phyloP scores from a whole-genome alignment of 2,888 invertebrate species.

The Ephialtes manifestator region DNA sequence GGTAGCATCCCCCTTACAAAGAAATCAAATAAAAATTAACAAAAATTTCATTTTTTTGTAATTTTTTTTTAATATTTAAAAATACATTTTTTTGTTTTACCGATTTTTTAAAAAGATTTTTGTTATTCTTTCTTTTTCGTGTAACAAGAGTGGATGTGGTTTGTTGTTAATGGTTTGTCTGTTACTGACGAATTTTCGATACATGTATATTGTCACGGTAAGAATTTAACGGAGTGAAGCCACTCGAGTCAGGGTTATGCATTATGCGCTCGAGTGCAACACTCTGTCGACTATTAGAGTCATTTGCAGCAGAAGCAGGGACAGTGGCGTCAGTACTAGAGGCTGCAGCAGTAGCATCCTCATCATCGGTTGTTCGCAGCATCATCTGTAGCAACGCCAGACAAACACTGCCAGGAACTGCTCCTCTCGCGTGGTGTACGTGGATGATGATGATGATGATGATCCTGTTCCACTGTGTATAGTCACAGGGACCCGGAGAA shows the following conservation, averaged over 20 bases:
- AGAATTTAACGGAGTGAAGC: conserved; percentile 56
- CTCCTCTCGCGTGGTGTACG: conserved; percentile 31
- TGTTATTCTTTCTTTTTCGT: not conserved
- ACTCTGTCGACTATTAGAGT: conserved; percentile 70
- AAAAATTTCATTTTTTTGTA: not conserved
- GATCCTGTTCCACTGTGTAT: conserved; percentile 45
- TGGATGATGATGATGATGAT: conserved; percentile 52
- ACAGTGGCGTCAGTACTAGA: conserved; percentile 49
- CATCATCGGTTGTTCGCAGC: conserved; percentile 53
- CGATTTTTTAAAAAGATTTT: not conserved
- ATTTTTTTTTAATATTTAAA: not conserved
- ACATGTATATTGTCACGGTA: conserved; percentile 38
- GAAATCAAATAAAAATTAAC: not conserved
- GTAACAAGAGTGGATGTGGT: not conserved
- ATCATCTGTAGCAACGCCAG: conserved; percentile 40
- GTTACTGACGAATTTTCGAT: conserved; percentile 50
- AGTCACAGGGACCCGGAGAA: conserved; percentile 19
- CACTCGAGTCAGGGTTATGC: conserved; percentile 63
- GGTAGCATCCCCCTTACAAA: conserved; percentile 30
- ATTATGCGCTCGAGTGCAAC: conserved; percentile 68
- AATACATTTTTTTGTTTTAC: not conserved
- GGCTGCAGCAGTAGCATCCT: conserved; percentile 36
- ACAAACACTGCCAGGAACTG: conserved; percentile 21
- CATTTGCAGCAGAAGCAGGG: conserved; percentile 64
- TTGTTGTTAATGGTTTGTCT: conserved; percentile 1